phyloP scores from a whole-genome alignment of 2,888 invertebrate genomes.

The Bursaphelenchus okinawaensis region DNA sequence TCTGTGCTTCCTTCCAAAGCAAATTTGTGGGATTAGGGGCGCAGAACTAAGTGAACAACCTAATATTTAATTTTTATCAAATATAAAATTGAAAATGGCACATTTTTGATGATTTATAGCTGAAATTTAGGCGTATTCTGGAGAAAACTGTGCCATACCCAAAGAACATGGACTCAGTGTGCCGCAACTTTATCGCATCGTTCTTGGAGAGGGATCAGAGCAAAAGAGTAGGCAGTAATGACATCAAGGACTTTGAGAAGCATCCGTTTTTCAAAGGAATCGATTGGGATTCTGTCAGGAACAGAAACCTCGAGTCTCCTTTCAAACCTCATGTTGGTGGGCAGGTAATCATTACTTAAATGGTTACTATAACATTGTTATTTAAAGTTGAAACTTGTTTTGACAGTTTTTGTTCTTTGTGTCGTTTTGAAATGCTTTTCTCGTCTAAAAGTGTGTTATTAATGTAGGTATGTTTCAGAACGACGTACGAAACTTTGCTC shows the following conservation, averaged over 20 bases:
- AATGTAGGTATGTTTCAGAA: slow-evolving; percentile 64
- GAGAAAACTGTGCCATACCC: slow-evolving; percentile 84
- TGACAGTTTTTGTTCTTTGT: too few relatives aligned
- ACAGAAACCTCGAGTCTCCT: slow-evolving; percentile 75
- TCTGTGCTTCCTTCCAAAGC: neutral
- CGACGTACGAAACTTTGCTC: slow-evolving; percentile 91
- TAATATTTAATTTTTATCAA: too few relatives aligned
- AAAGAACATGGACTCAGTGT: slow-evolving; percentile 70
- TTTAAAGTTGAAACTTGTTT: too few relatives aligned
- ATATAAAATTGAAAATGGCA: too few relatives aligned
- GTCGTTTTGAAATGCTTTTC: too few relatives aligned
- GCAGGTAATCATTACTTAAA: neutral
- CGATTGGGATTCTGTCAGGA: slow-evolving; percentile 77
- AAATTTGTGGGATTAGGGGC: too few relatives aligned
- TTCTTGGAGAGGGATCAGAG: slow-evolving; percentile 84
- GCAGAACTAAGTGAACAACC: too few relatives aligned
- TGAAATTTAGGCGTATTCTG: slow-evolving; percentile 74
- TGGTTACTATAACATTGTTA: neutral
- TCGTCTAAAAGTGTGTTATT: too few relatives aligned
- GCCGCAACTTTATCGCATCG: slow-evolving; percentile 74
- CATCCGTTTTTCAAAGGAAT: slow-evolving; percentile 63
- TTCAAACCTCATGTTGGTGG: slow-evolving; percentile 75
- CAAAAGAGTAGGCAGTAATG: slow-evolving; percentile 78
- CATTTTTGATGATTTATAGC: too few relatives aligned
- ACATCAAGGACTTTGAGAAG: slow-evolving; percentile 80